Evolutionary conservation across 2,113 vertebrate species (phyloP), one percentile per base, ranked within the genome.

Genomic region (Brachypteracias leptosomus): DNA sequence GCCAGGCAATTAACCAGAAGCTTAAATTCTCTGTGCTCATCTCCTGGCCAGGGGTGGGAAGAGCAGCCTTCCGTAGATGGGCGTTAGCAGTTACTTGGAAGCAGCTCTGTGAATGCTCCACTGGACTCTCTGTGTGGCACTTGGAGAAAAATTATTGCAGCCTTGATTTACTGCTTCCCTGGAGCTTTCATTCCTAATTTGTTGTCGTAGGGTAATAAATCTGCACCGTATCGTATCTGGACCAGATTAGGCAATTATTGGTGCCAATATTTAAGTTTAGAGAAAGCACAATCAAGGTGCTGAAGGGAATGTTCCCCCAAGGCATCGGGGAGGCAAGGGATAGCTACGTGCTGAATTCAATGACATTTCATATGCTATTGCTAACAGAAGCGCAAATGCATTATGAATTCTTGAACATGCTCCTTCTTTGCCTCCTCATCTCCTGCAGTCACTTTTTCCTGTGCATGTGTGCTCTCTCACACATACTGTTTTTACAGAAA

Each of bases 401-500:
- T 67, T 68, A 59, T 3, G 4, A 82, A 79, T 92, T 81, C 52
- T 79, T 79, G 83, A 95, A 63, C 29, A 22, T 63, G n/a, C n/a
- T 85, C 77, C n/a, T 92, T 73, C 58, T 90, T 71, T 38, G 33
- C 89, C 84, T 85, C 54, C 73, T 82, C 57, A 15, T 73, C 67
- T 85, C 63, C 85, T 70, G 73, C 73, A 84, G 90, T 90, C 88
- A 44, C 65, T 84, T 83, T 87, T 94, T 84, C 92, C 73, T 87
- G 42, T 55, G 82, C 65, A 86, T 68, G 65, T 92, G 80, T 93
- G 89, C 91, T 89, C 76, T 88, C 65, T 85, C 81, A 71, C 47
- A 77, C 8, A 9, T 5, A 40, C 42, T 95, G 92, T 90, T 96
- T 96, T 91, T 66, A 94, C 66, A 96, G 95, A 91, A 96, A 81